Evolutionary conservation across 2,797 vertebrate species (phyloP).

Genomic region (Liparis tanakae): DNA sequence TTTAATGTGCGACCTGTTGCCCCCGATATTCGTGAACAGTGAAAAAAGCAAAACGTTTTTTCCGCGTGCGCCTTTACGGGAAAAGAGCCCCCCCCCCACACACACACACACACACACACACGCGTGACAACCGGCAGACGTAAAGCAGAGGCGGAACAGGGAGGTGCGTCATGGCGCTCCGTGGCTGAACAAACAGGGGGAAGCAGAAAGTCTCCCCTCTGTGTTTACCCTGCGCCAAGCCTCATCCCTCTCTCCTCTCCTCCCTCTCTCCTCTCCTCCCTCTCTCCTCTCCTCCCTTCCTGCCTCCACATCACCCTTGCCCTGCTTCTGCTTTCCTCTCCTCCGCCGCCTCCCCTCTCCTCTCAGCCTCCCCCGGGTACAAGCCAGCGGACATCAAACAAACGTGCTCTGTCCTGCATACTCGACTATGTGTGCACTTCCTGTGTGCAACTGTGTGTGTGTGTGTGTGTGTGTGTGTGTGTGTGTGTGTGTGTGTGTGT

Average conservation of each 20-base stretch:
- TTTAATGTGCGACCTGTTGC: constrained; percentile 21
- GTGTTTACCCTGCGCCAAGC: constrained; percentile 60
- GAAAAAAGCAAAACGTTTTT: constrained; percentile 15
- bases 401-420: constrained; percentile 50
- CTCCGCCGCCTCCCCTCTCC: constrained; percentile 45
- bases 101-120: too few species aligned
- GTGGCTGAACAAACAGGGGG: constrained; percentile 51
- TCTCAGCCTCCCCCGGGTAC: constrained; percentile 53
- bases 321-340: constrained; percentile 52
- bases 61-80: not conserved
- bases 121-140: not conserved
- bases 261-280: constrained; percentile 58
- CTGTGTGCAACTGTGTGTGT: too few species aligned
- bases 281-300: constrained; percentile 41
- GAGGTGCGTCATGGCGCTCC: constrained; percentile 43
- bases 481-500: too few species aligned
- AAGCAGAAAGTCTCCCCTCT: not conserved
- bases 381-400: constrained; percentile 67
- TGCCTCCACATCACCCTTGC: constrained; percentile 56
- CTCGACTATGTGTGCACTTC: too few species aligned
- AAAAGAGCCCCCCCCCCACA: too few species aligned
- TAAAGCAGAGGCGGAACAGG: constrained; percentile 19
- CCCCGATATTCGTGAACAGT: constrained; percentile 7
- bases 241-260: constrained; percentile 35
- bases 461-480: too few species aligned